Base-by-base conservation (phyloP, 92 coral and sea anemone genomes). In the Phenganax subtilis region DNA sequence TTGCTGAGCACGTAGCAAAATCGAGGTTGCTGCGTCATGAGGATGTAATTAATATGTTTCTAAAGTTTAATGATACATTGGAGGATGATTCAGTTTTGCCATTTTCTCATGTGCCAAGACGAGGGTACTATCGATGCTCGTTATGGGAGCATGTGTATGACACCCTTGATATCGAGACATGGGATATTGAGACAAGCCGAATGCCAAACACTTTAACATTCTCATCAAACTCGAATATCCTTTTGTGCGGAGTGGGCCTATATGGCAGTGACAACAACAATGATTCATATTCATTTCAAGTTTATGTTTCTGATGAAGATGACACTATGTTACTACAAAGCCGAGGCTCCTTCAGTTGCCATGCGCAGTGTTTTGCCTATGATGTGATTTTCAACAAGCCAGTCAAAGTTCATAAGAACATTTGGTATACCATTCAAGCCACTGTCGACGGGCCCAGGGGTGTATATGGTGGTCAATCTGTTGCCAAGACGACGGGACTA, bases 161-260 rank as follows among this genome's bases (percentile, higher is more conserved):
- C n/a, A 60, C 70, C 7, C 17, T 37, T 57, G 85, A 86, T 29
- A 54, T 16, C 51, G 81, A 72, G 55, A 72, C 61, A 10, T 65
- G 88, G 68, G 88, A 85, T 31, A 68, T 75, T 25, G 82, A 77
- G 12, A 77, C 71, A 29, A 77, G 82, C 57, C 47, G 66, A 60
- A 62, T 77, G 82, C 82, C 70, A 5, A 77, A 77, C 54, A 16
- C 16, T 44, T 75, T 86, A 12, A 84, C 84, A 29, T 86, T 86
- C 74, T 77, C 84, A 75, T 79, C 80, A 20, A 86, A 64, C 28
- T 55, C 65, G 8, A 79, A 79, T 56, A 66, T 86, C 57, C 71
- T 86, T 61, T 58, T 86, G 58, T 86, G 84, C 65, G 88, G 88
- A 6, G 88, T 86, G 75, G 82, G 88, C 27, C 77, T 86, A 12